Evolutionary conservation across 2,797 vertebrate genomes (phyloP).

Genomic region (Mormyrus hasselquistii): DNA sequence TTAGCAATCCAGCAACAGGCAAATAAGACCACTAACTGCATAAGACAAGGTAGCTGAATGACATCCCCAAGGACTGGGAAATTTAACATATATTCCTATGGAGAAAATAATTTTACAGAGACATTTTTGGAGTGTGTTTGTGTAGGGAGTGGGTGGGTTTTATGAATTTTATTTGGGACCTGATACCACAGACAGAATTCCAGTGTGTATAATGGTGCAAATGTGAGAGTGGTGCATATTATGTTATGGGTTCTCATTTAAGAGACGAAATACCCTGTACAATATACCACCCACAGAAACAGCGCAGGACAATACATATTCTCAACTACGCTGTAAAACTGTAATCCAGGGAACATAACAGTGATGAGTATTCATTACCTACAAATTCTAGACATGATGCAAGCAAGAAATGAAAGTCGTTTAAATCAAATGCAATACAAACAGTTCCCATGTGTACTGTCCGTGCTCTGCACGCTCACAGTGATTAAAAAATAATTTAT

Average conservation of each 20-base stretch:
- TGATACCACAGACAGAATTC: not conserved
- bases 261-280: not conserved
- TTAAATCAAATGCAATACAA: not conserved
- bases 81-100: not conserved
- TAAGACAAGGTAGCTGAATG: not conserved
- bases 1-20: not conserved
- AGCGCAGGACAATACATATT: not conserved
- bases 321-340: not conserved
- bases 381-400: not conserved
- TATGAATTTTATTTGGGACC: not conserved
- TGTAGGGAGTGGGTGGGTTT: not conserved
- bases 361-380: not conserved
- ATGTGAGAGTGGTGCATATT: not conserved
- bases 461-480: not conserved
- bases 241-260: not conserved
- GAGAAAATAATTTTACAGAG: not conserved
- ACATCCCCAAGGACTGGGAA: not conserved
- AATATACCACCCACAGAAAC: not conserved
- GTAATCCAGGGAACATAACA: not conserved
- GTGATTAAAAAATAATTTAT: conserved; percentile 1
- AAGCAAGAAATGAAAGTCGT: not conserved
- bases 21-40: not conserved
- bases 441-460: not conserved
- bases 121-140: not conserved
- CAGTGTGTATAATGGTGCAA: not conserved